A percentile compares a stretch with the other conserved stretches of the same genome.
These are phyloP conservation scores for Glaucopsyche alexis DNA, from an alignment of 2,888 invertebrate species.

Conservation along the genomic window DNA sequence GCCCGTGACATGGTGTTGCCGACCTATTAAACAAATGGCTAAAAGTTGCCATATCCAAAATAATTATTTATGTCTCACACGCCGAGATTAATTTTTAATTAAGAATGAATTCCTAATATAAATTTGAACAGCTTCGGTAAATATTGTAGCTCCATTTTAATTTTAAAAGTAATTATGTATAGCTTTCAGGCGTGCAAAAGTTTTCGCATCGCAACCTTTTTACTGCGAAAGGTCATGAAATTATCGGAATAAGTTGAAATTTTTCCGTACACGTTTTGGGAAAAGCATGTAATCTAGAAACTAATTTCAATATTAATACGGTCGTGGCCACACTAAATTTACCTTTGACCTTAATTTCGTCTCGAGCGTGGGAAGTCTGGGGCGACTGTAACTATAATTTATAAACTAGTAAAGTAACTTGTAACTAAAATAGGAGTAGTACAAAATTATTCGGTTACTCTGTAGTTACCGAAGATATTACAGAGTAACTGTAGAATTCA, in stretches of 20 bases:
- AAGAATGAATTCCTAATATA: slow-evolving; percentile 40
- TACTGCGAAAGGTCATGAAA: slow-evolving; percentile 15
- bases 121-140: slow-evolving; percentile 37
- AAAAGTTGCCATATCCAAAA: slow-evolving; percentile 48
- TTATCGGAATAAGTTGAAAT: neutral
- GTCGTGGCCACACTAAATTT: neutral
- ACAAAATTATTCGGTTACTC: too few relatives aligned
- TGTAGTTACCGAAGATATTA: too few relatives aligned
- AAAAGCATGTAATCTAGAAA: neutral
- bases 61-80: slow-evolving; percentile 45
- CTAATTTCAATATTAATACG: slow-evolving; percentile 20
- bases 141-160: slow-evolving; percentile 33
- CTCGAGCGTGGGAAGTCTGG: neutral
- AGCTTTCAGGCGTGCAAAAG: neutral
- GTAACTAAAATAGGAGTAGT: neutral
- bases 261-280: slow-evolving; percentile 4
- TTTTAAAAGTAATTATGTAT: slow-evolving; percentile 35
- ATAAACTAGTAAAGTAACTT: neutral
- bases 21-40: slow-evolving; percentile 48
- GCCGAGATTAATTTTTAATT: slow-evolving; percentile 40
- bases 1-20: slow-evolving; percentile 36
- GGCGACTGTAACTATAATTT: neutral
- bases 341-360: slow-evolving; percentile 4
- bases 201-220: slow-evolving; percentile 6
- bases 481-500: neutral